Evolutionary conservation across 2,888 invertebrate species (phyloP).

Genomic region (Ceriagrion tenellum): DNA sequence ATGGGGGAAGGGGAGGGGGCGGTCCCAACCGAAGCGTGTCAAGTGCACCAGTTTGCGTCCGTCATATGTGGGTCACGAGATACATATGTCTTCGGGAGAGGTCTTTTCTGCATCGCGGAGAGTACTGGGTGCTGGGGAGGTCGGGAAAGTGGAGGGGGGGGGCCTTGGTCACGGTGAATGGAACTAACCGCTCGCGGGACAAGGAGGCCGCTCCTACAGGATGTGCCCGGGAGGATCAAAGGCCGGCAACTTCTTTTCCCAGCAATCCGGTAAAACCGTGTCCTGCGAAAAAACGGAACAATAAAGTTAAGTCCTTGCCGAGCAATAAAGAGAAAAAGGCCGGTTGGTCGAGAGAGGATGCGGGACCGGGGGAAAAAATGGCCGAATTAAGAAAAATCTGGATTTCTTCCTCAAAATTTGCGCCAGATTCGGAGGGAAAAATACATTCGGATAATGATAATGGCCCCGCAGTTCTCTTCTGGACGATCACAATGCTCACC

Average conservation of each 20-base stretch:
- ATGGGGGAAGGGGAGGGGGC: background rate
- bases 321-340: background rate
- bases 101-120: background rate
- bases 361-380: background rate
- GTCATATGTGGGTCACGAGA: slow-evolving; percentile 54
- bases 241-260: background rate
- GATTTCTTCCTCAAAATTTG: background rate
- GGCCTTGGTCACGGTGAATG: background rate
- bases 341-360: background rate
- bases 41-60: slow-evolving; percentile 45
- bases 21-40: background rate
- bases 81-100: slow-evolving; percentile 38
- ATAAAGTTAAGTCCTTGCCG: background rate
- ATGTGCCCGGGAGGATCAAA: slow-evolving; percentile 13
- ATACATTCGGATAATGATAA: background rate
- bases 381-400: background rate
- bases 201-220: background rate
- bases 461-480: too few species aligned
- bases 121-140: background rate
- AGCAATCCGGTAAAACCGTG: background rate
- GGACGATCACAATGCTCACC: too few species aligned
- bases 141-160: background rate
- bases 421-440: too few species aligned
- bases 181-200: slow-evolving; percentile 6
- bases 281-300: background rate